Evolutionary conservation across 2,888 invertebrate genomes (phyloP), one percentile per base, ranked within the genome.

Genomic region (Amphipyra tragopoginis): DNA sequence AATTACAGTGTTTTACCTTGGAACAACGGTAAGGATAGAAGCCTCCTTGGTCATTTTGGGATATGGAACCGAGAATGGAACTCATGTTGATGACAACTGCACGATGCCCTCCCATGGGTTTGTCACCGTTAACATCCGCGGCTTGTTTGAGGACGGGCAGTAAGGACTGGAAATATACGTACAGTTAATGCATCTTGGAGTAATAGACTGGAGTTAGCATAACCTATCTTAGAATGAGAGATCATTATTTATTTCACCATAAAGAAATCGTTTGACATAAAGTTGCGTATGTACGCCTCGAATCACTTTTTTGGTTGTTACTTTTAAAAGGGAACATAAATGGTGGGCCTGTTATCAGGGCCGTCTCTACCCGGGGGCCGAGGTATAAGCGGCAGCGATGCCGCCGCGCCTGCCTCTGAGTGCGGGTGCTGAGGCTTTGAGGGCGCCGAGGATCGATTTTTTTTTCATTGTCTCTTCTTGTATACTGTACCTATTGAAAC

Each of bases 1-100:
- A n/a, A 21, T 39, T 13, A 39, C 13, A 34, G 14, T 50, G 9
- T 13, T 10, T 67, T 90, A 98, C 98, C 96, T 99, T 98, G 45
- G 98, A 98, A 75, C 97, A 96, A 78, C 98, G 96, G 85, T 98
- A 98, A 0, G 98, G 97, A 88, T 98, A 98, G 83, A 96, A 96
- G 34, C 97, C 98, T 14, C 98, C 98, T 60, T 96, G 95, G 33
- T 93, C 95, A 86, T 98, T 98, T 55, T 95, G 91, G 39, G 95
- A 91, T 55, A 98, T 97, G 8, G 98, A 98, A 4, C 97, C 98
- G 44, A 98, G 95, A 58, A 96, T 93, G 0, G 98, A 98, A 77
- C 97, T 96, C 95, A 98, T 97, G 87, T 98, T 98, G 58, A 98
- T 95, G 42, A 98, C 95, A n/a, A 96, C 96, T 0, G 97, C 97